These are phyloP conservation scores for Triplophysa dalaica DNA, from an alignment of 2,113 vertebrate species.

Conservation along the genomic window DNA sequence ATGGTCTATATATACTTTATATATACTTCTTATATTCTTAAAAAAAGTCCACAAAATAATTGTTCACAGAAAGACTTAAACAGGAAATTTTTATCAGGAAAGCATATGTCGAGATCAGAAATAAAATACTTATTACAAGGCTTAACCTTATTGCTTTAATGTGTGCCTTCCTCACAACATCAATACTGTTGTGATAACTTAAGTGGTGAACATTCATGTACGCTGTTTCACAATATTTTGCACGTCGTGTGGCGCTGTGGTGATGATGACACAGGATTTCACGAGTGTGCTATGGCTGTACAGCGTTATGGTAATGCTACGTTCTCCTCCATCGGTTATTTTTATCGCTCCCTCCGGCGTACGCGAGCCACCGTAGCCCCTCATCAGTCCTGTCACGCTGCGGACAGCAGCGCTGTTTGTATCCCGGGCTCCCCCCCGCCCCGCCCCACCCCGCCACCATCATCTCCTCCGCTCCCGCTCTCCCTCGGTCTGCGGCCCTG, in stretches of 20 bases:
- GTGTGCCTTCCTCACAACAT: not conserved
- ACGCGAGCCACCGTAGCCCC: constrained; percentile 66
- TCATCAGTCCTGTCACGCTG: constrained; percentile 78
- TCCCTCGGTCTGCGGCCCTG: constrained; percentile 39
- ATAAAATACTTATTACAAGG: too few relatives aligned
- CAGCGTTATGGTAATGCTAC: constrained; percentile 25
- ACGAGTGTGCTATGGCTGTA: not conserved
- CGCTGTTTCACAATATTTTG: not conserved
- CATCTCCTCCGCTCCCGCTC: constrained; percentile 23
- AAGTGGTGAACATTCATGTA: not conserved
- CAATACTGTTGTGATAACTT: not conserved
- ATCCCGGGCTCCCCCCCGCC: constrained; percentile 67
- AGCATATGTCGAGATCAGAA: not conserved
- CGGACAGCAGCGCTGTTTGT: constrained; percentile 75
- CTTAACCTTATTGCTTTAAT: too few relatives aligned
- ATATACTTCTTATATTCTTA: too few relatives aligned
- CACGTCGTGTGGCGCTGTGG: not conserved
- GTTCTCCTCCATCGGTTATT: constrained; percentile 60
- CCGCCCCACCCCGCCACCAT: constrained; percentile 32
- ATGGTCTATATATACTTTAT: too few relatives aligned
- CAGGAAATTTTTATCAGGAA: too few relatives aligned
- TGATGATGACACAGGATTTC: constrained; percentile 18
- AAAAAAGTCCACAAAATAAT: too few relatives aligned
- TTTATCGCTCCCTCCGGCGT: constrained; percentile 71
- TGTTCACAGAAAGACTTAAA: too few relatives aligned